These are phyloP conservation scores for Heteromurus nitidus DNA, from an alignment of 2,888 invertebrate genomes.

Conservation along the genomic window DNA sequence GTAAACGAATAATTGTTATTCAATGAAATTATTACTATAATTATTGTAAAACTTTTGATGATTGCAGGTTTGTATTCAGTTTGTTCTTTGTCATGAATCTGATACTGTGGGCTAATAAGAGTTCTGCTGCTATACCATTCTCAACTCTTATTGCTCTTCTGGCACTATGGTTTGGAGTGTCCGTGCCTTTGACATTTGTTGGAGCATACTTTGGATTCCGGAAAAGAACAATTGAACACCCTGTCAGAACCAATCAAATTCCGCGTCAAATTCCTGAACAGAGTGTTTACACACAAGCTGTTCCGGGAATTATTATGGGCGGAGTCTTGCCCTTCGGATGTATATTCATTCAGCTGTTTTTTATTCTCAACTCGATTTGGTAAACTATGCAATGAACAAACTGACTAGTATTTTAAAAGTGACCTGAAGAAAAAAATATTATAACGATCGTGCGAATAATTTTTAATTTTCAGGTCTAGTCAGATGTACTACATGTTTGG, in stretches of 20 bases:
- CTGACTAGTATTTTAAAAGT: not conserved
- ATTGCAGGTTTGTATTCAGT: conserved; percentile 91
- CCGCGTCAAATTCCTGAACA: conserved; percentile 99
- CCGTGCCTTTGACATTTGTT: conserved; percentile 97
- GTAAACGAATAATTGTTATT: no score
- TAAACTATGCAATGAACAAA: conserved; percentile 75
- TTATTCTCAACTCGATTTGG: conserved; percentile 99
- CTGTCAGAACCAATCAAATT: conserved; percentile 97
- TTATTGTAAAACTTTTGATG: conserved; percentile 71
- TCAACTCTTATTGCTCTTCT: conserved; percentile 94
- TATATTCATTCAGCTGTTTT: conserved; percentile 99
- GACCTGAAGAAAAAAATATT: not conserved
- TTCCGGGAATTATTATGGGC: conserved; percentile 98
- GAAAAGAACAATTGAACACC: conserved; percentile 79
- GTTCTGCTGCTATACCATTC: conserved; percentile 98
- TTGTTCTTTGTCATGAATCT: conserved; percentile 98
- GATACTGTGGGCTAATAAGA: conserved; percentile 95
- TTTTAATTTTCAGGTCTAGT: conserved; percentile 79
- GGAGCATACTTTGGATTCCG: conserved; percentile 99
- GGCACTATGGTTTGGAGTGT: conserved; percentile 98
- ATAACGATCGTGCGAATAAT: not conserved
- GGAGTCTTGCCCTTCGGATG: conserved; percentile 98
- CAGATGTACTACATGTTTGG: conserved; percentile 99
- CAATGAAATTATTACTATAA: conserved; percentile 8
- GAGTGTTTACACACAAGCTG: conserved; percentile 96